Evolutionary conservation across 1,140 invertebrate species (phyloP).

Genomic region (Stegodyphus mimosarum): DNA sequence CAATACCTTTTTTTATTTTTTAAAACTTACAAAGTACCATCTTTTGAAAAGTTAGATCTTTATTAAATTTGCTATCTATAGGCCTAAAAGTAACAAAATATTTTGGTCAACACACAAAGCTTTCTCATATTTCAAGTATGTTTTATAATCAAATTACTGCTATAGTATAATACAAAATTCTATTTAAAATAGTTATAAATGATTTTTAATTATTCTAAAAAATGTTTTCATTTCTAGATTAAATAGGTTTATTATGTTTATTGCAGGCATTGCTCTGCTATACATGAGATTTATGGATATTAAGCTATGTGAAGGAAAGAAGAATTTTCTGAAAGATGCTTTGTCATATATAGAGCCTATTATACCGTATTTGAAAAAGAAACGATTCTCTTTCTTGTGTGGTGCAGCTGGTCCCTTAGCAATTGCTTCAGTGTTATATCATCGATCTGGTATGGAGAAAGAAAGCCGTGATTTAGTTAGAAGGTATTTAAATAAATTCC

Average conservation of each 20-base stretch:
- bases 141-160: too few relatives aligned
- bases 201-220: background rate
- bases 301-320: constrained; percentile 62
- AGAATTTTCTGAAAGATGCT: constrained; percentile 69
- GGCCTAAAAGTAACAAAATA: too few relatives aligned
- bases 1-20: too few relatives aligned
- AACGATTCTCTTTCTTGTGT: constrained; percentile 78
- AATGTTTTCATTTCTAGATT: background rate
- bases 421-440: constrained; percentile 76
- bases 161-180: too few relatives aligned
- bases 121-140: too few relatives aligned
- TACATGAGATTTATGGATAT: constrained; percentile 70
- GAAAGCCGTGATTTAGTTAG: constrained; percentile 65
- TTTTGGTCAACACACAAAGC: too few relatives aligned
- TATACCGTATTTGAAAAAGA: constrained; percentile 69
- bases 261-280: constrained; percentile 70
- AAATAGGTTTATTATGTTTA: constrained; percentile 53
- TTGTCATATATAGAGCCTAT: constrained; percentile 69
- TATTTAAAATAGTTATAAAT: background rate
- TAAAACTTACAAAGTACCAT: too few relatives aligned
- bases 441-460: constrained; percentile 67
- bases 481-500: constrained; percentile 62
- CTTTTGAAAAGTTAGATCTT: too few relatives aligned
- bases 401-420: constrained; percentile 82
- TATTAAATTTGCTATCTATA: too few relatives aligned